Conservation (phyloP, 2,797 vertebrate genomes). For the Sebastiscus albofasciatus region DNA sequence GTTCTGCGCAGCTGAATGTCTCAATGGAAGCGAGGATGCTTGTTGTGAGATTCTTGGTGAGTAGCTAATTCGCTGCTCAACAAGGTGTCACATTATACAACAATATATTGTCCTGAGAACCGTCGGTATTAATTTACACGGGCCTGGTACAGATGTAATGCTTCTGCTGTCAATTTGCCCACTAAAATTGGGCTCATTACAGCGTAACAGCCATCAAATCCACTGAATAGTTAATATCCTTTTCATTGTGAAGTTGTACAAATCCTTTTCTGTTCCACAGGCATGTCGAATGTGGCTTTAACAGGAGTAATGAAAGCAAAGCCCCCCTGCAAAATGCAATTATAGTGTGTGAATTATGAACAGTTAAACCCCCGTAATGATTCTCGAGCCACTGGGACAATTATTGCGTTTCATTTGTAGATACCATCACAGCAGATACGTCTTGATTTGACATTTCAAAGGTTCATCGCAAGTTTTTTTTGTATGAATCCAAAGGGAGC, state of each 20-base stretch:
- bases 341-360: constrained; percentile 57
- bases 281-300: constrained; percentile 68
- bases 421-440: constrained; percentile 25
- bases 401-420: constrained; percentile 45
- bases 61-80: constrained; percentile 17
- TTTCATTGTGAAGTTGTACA: constrained; percentile 66
- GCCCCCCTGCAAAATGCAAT: constrained; percentile 60
- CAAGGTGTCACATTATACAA: constrained; percentile 35
- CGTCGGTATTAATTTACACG: constrained; percentile 18
- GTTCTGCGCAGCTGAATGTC: background rate
- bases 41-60: background rate
- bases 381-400: constrained; percentile 30
- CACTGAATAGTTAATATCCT: constrained; percentile 59
- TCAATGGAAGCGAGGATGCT: background rate
- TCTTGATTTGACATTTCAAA: constrained; percentile 27
- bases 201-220: constrained; percentile 57
- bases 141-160: constrained; percentile 17
- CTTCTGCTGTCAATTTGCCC: constrained; percentile 50
- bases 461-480: background rate
- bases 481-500: background rate
- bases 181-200: constrained; percentile 56
- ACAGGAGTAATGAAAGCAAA: constrained; percentile 62
- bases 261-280: constrained; percentile 56
- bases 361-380: constrained; percentile 51
- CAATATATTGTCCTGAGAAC: constrained; percentile 21